Base-by-base conservation (phyloP, 2,888 invertebrate species). In the Eugnorisma glareosa region DNA sequence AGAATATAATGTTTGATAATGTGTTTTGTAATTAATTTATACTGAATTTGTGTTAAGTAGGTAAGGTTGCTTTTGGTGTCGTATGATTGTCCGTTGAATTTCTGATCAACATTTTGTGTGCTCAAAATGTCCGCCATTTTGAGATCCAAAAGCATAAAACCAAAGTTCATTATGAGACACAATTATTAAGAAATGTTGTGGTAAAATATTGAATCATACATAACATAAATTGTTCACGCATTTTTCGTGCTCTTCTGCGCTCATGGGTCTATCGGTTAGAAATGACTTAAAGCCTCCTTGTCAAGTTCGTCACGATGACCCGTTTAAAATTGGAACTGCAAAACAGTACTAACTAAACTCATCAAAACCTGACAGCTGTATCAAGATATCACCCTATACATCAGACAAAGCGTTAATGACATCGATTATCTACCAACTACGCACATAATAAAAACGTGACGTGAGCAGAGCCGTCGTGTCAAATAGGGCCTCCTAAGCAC, bases 401-500 rank as follows among this genome's bases (percentile, higher is more conserved):
- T 48, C 15, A n/a, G 24, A 24, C 31, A 57, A 37, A 28, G 48
- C 28, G 18, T 28, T 77, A 79, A 63, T 64, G 43, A 76, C 63
- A 73, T 61, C 66, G 43, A 81, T 76, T 75, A 80, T 48, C 31
- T 48, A 64, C 57, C 66, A 78, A 75, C 67, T 78, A 75, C 77
- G 70, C 64, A 72, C 73, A 63, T 69, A 54, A 31, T 69, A 70
- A 75, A 73, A 74, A 75, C 85, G 85, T 88, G 87, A 80, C 80
- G 76, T 76, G 69, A 59, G 31, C 59, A 66, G 67, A 78, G 45
- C 45, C 18, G 82, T 85, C 78, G 87, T 85, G 85, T 82, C 82
- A 83, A 82, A 83, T 86, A 90, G 89, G 86, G 86, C 88, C 88
- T 87, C 82, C 81, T 86, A 77, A 89, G 77, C 79, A 80, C 72